Evolutionary conservation across 1,140 invertebrate species (phyloP), one percentile per base, ranked within the genome.

Genomic region (Drosophila suzukii): DNA sequence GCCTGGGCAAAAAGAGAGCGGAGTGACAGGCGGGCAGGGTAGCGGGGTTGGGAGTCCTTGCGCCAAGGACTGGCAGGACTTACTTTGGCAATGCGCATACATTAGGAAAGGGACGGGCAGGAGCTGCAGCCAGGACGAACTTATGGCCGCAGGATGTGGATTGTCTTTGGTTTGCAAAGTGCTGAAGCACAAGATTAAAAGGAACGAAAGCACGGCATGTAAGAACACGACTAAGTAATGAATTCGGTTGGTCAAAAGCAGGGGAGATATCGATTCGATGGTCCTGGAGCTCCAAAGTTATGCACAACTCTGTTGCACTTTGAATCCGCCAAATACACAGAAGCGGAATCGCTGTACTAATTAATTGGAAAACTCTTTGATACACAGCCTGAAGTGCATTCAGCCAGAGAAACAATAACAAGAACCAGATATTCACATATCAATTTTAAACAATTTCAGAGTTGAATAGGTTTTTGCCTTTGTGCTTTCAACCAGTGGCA

Each of bases 381-480:
- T n/a, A 46, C 38, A 11, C 15, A 46, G 50, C n/a, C 6, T 38
- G 55, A 46, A 73, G 32, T 49, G 50, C 55, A 70, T 60, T 82
- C 36, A 47, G 38, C 43, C 77, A 59, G 56, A 53, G 39, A 49
- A 51, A 53, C 27, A 53, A 41, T 54, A 47, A 43, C 51, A 44
- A 68, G 43, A 76, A 34, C 49, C 32, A 44, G 20, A 44, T 41
- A 58, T 65, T 47, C 44, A 12, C 32, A 54, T 65, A 50, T 51
- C 38, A 63, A 77, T 62, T 68, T 55, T 17, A 76, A 80, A 85
- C 59, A 84, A 81, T 81, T 81, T 77, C 56, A 57, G 60, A 81
- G 41, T 67, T 65, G 38, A 80, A 67, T 80, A 66, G 44, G 61
- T 57, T 77, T 77, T 81, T 59, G 32, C 55, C 49, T 46, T 65